A percentile compares a stretch with the other conserved stretches of the same genome.
Evolutionary conservation across 2,797 vertebrate species (phyloP).

Genomic region (Cynopterus sphinx): DNA sequence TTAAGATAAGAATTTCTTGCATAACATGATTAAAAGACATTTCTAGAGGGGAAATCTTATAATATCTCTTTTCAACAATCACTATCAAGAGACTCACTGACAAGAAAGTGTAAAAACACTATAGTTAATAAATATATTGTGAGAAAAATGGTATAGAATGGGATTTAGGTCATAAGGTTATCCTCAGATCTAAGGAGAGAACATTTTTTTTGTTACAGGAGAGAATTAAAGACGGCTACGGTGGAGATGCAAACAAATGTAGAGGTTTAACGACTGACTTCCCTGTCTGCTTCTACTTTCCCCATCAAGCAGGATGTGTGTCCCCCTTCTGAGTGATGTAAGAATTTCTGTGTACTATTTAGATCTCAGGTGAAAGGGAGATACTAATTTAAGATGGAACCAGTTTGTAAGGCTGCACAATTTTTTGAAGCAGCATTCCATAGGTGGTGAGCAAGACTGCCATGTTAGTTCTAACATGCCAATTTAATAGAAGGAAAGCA

Average conservation of each 20-base stretch:
- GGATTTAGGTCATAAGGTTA: not conserved
- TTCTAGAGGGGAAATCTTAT: not conserved
- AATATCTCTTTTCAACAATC: not conserved
- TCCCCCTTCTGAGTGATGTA: not conserved
- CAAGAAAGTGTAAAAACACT: not conserved
- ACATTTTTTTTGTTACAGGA: not conserved
- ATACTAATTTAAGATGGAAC: not conserved
- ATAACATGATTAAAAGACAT: slow-evolving; percentile 6
- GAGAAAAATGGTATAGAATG: not conserved
- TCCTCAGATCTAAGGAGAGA: not conserved
- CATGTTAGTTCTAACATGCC: not conserved
- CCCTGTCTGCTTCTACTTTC: not conserved
- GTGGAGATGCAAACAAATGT: not conserved
- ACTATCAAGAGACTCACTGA: not conserved
- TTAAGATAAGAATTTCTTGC: not conserved
- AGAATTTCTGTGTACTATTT: not conserved
- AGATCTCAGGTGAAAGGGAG: not conserved
- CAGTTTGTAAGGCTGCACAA: not conserved
- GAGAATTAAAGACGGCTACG: not conserved
- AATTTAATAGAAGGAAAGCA: not conserved
- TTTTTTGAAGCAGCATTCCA: not conserved
- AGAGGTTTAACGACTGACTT: not conserved
- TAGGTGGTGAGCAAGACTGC: not conserved
- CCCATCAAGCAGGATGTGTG: not conserved
- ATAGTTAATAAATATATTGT: not conserved